phyloP scores from a whole-genome alignment of 2,797 vertebrate species.

The Sebastes jordani region DNA sequence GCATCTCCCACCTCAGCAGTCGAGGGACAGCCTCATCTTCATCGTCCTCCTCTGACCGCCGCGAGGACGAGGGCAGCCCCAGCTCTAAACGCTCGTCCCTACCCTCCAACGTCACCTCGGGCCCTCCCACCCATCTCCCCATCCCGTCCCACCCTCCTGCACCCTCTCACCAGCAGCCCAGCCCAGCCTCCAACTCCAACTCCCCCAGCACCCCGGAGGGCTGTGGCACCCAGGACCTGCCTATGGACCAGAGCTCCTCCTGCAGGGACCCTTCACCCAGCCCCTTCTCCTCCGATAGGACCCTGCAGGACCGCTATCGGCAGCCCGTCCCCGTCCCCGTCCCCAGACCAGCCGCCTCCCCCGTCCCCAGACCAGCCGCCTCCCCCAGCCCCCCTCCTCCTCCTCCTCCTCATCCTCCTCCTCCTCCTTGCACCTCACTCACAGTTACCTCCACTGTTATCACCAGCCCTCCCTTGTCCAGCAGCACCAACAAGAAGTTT shows the following conservation, averaged over 20 bases:
- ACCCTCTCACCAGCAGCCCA: constrained; percentile 81
- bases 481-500: constrained; percentile 80
- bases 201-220: constrained; percentile 91
- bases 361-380: constrained; percentile 30
- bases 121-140: constrained; percentile 62
- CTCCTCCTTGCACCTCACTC: constrained; percentile 63
- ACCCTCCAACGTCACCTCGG: constrained; percentile 62
- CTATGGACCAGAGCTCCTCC: constrained; percentile 83
- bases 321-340: constrained; percentile 8
- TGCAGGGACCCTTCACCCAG: constrained; percentile 84
- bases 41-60: constrained; percentile 74
- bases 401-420: background rate
- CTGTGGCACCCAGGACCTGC: constrained; percentile 89
- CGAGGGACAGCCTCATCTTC: constrained; percentile 76
- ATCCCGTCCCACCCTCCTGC: constrained; percentile 73
- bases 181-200: constrained; percentile 86
- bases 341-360: constrained; percentile 44
- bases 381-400: constrained; percentile 47
- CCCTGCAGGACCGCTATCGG: constrained; percentile 55
- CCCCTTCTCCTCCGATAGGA: constrained; percentile 59
- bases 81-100: constrained; percentile 69
- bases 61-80: constrained; percentile 70
- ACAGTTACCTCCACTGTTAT: constrained; percentile 71
- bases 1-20: constrained; percentile 88
- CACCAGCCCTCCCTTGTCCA: constrained; percentile 62